Conservation (phyloP, 2,888 invertebrate species). For the Heliconius hortense region DNA sequence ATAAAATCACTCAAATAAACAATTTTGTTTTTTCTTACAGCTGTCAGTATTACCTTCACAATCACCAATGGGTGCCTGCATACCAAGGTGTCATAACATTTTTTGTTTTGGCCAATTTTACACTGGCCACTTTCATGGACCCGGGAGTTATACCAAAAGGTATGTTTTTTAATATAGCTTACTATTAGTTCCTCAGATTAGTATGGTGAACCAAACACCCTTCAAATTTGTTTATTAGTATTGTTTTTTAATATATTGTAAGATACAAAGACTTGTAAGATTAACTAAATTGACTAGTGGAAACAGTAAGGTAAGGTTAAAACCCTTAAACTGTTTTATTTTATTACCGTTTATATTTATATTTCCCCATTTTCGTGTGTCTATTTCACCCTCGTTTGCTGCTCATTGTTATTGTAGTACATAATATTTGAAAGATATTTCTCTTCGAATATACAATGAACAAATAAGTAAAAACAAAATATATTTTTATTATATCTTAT, state of each 20-base stretch:
- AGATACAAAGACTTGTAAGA: neutral
- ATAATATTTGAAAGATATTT: too few relatives aligned
- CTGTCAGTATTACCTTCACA: conserved; percentile 92
- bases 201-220: neutral
- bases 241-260: neutral
- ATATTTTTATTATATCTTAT: too few relatives aligned
- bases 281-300: neutral
- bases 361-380: neutral
- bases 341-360: too few relatives aligned
- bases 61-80: conserved; percentile 94
- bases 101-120: conserved; percentile 99
- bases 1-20: conserved; percentile 1
- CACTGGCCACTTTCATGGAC: conserved; percentile 99
- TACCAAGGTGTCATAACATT: conserved; percentile 97
- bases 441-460: neutral
- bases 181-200: neutral
- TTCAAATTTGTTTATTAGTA: neutral
- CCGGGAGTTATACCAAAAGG: conserved; percentile 99
- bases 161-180: conserved; percentile 57
- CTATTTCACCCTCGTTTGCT: neutral
- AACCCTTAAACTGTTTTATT: neutral
- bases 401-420: too few relatives aligned
- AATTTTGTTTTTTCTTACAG: conserved; percentile 78
- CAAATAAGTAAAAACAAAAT: neutral
- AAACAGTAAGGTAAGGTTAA: neutral